A percentile compares a stretch with the other conserved stretches of the same genome.
Conservation (phyloP, 2,797 vertebrate species). For the Coracias cyanogaster region DNA sequence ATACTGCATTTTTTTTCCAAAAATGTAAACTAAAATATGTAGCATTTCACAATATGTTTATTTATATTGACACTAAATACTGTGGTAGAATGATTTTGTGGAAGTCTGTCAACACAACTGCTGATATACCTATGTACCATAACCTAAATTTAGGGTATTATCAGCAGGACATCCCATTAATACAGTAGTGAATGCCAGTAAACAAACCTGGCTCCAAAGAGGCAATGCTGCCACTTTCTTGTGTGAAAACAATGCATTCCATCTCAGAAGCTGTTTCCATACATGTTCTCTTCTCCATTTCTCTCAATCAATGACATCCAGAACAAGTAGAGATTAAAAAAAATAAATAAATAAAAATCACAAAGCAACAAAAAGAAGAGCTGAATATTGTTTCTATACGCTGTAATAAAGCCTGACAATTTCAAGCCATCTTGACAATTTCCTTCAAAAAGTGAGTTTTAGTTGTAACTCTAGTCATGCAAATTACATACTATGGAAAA, state of each 20-base stretch:
- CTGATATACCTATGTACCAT: background rate
- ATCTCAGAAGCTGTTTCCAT: background rate
- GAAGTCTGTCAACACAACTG: background rate
- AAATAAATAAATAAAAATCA: accelerated
- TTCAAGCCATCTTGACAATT: background rate
- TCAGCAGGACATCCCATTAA: background rate
- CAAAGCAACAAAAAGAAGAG: background rate
- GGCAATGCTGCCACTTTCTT: background rate
- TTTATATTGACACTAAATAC: background rate
- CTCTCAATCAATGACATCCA: background rate
- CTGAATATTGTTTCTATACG: background rate
- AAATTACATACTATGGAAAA: background rate
- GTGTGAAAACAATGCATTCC: background rate
- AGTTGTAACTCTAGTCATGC: background rate
- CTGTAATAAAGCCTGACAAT: background rate
- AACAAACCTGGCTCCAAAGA: background rate
- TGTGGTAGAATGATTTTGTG: background rate
- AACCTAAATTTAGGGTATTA: background rate
- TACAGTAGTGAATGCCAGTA: background rate
- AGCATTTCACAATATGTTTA: accelerated
- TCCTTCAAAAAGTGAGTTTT: background rate
- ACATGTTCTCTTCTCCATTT: background rate
- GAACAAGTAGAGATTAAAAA: background rate
- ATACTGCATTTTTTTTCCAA: background rate
- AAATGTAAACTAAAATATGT: background rate